Evolutionary conservation across 2,888 invertebrate genomes (phyloP).

Genomic region (Merodon equestris): DNA sequence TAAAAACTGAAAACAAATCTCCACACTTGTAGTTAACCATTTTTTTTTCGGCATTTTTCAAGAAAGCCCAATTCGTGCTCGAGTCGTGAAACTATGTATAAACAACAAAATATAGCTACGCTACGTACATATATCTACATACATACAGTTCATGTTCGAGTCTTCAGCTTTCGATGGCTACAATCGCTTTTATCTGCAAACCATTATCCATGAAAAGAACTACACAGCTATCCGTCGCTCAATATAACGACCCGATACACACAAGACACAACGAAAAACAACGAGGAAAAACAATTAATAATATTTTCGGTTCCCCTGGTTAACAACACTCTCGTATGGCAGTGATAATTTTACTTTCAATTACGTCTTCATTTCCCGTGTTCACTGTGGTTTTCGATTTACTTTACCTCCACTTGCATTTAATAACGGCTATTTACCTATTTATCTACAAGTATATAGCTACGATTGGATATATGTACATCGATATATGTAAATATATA

Average conservation of each 20-base stretch:
- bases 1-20: too few relatives aligned
- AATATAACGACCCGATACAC: too few relatives aligned
- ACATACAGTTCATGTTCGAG: constrained; percentile 63
- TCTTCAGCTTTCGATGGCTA: constrained; percentile 41
- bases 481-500: too few relatives aligned
- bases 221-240: constrained; percentile 31
- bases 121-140: constrained; percentile 27
- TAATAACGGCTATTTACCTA: constrained; percentile 56
- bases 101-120: constrained; percentile 29
- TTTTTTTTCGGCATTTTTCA: constrained; percentile 1
- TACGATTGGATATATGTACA: constrained; percentile 5
- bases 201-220: constrained; percentile 36
- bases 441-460: constrained; percentile 37
- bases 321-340: background rate
- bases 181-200: constrained; percentile 34
- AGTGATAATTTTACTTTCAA: constrained; percentile 31
- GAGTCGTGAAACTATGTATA: constrained; percentile 28
- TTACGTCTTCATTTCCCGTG: constrained; percentile 42
- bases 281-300: background rate
- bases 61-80: constrained; percentile 28
- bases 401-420: constrained; percentile 59
- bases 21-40: background rate
- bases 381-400: constrained; percentile 40
- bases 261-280: background rate
- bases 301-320: background rate